These are phyloP conservation scores for Leptinotarsa haldemani DNA, from an alignment of 2,888 invertebrate genomes.

Conservation along the genomic window DNA sequence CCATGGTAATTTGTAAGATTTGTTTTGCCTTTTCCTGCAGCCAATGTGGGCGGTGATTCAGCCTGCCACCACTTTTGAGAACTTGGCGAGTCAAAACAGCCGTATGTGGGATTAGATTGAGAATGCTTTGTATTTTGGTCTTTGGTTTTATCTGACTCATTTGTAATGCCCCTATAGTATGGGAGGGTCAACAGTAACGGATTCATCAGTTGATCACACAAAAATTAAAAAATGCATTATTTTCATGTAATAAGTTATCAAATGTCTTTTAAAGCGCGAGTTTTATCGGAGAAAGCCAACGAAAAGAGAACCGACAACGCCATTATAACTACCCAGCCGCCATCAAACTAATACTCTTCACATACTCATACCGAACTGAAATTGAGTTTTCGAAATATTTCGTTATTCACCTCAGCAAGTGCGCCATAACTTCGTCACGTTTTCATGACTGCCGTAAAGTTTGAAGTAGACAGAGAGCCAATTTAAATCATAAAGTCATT, in stretches of 20 bases:
- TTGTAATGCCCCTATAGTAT: too few species aligned
- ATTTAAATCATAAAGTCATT: conserved; percentile 30
- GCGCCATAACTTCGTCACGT: conserved; percentile 20
- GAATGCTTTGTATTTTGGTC: too few species aligned
- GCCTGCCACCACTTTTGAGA: too few species aligned
- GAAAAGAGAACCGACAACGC: neutral
- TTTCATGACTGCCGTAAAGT: conserved; percentile 21
- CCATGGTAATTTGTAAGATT: too few species aligned
- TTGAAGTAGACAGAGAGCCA: conserved; percentile 24
- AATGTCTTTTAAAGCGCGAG: neutral
- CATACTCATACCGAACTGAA: neutral
- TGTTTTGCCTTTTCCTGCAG: too few species aligned
- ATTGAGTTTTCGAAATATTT: conserved; percentile 23
- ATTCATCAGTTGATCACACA: too few species aligned
- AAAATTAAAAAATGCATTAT: too few species aligned
- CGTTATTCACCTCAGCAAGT: conserved; percentile 17
- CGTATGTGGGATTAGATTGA: too few species aligned
- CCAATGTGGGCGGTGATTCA: too few species aligned
- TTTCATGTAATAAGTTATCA: neutral
- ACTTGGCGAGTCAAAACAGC: too few species aligned
- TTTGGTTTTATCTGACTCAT: too few species aligned
- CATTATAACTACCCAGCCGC: neutral
- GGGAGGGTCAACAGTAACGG: too few species aligned
- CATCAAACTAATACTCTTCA: conserved; percentile 12
- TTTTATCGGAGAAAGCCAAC: neutral